Conservation (phyloP, 2,113 vertebrate species). For the Nasalis larvatus region DNA sequence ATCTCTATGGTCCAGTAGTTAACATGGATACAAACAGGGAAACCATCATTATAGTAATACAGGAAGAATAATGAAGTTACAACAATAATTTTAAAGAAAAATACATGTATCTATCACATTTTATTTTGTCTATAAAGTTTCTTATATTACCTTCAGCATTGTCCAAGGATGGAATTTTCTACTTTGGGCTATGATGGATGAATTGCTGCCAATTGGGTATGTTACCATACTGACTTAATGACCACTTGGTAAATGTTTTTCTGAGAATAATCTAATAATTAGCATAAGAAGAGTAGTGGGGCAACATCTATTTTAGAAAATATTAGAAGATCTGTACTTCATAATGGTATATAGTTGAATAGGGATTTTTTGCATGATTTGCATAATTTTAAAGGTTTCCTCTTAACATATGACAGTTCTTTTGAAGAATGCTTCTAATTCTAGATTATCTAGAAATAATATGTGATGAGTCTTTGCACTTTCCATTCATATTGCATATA, state of each 20-base stretch:
- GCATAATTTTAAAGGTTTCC: background rate
- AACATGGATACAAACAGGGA: background rate
- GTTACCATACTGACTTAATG: background rate
- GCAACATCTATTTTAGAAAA: background rate
- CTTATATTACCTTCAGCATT: background rate
- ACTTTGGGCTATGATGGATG: background rate
- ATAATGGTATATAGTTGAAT: background rate
- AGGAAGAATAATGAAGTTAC: background rate
- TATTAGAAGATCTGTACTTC: background rate
- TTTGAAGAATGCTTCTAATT: background rate
- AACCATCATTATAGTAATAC: background rate
- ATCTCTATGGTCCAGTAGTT: background rate
- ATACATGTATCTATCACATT: background rate
- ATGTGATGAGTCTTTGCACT: background rate
- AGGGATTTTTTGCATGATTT: background rate
- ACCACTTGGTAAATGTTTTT: background rate
- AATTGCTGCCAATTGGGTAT: accelerated
- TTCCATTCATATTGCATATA: background rate
- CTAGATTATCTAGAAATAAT: background rate
- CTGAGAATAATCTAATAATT: background rate
- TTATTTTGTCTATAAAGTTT: background rate
- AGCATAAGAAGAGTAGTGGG: background rate
- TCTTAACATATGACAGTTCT: background rate
- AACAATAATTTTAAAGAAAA: background rate
- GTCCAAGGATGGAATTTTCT: background rate